phyloP scores from a whole-genome alignment of 2,888 invertebrate genomes.

The Scaptodrosophila latifasciaeformis region DNA sequence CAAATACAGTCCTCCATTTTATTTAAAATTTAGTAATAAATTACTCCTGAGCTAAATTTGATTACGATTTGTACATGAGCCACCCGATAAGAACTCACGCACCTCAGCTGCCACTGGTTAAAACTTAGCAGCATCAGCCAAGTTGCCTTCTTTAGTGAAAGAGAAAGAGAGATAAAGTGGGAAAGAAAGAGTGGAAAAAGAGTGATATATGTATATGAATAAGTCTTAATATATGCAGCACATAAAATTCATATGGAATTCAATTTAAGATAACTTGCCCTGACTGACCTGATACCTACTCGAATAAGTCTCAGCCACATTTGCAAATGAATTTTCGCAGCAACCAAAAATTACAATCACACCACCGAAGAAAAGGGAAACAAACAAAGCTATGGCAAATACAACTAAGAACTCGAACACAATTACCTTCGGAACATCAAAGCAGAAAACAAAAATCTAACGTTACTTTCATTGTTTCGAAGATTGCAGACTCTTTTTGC shows the following conservation, averaged over 20 bases:
- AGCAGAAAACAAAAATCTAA: too few relatives aligned
- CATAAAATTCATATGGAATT: conserved; percentile 54
- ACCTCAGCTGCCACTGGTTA: conserved; percentile 13
- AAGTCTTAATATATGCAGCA: conserved; percentile 54
- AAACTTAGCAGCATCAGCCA: conserved; percentile 12
- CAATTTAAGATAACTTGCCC: conserved; percentile 54
- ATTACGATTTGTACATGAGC: too few relatives aligned
- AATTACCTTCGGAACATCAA: too few relatives aligned
- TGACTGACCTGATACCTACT: conserved; percentile 24
- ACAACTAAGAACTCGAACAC: too few relatives aligned
- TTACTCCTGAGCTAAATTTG: too few relatives aligned
- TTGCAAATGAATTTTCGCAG: too few relatives aligned
- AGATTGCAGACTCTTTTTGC: too few relatives aligned
- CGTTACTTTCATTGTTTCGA: too few relatives aligned
- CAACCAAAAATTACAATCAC: too few relatives aligned
- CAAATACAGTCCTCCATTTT: too few relatives aligned
- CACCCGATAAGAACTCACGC: conserved; percentile 21
- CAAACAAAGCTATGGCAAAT: not conserved
- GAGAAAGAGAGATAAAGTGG: not conserved
- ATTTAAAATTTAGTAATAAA: too few relatives aligned
- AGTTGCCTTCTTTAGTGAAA: too few relatives aligned
- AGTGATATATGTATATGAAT: conserved; percentile 7
- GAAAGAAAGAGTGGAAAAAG: not conserved
- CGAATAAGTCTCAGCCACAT: not conserved
- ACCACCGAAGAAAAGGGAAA: conserved; percentile 25